phyloP scores from a whole-genome alignment of 2,888 invertebrate genomes.

The Oligia latruncula region DNA sequence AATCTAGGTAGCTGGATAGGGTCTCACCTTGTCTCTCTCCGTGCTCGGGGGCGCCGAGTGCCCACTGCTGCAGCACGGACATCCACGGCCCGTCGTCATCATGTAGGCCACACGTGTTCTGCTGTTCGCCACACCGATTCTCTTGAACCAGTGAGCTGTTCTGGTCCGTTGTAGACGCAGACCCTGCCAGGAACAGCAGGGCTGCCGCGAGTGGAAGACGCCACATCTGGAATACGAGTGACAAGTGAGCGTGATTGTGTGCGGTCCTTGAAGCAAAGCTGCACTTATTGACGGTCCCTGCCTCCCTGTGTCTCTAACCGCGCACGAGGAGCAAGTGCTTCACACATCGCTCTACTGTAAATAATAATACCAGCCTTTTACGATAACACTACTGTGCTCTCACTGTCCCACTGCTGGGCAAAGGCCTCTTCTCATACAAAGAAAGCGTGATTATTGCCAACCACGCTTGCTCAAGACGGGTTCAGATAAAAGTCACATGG shows the following conservation, averaged over 20 bases:
- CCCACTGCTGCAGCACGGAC: slow-evolving; percentile 91
- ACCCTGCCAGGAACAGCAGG: slow-evolving; percentile 57
- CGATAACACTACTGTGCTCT: too few species aligned
- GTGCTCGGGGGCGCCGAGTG: slow-evolving; percentile 82
- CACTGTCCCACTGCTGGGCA: not conserved
- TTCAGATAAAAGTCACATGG: not conserved
- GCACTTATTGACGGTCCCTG: not conserved
- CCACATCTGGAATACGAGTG: slow-evolving; percentile 61
- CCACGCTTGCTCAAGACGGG: not conserved
- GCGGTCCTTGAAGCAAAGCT: not conserved
- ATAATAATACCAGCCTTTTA: not conserved
- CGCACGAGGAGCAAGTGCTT: not conserved
- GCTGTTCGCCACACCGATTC: slow-evolving; percentile 56
- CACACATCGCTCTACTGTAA: not conserved
- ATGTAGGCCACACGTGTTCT: slow-evolving; percentile 57
- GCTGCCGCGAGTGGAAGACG: slow-evolving; percentile 34
- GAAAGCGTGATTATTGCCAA: not conserved
- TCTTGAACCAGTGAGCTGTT: slow-evolving; percentile 64
- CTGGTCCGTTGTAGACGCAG: slow-evolving; percentile 56
- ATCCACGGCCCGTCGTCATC: slow-evolving; percentile 89
- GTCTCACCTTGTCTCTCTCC: slow-evolving; percentile 78
- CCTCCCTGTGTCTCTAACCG: not conserved
- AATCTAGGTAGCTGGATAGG: not conserved
- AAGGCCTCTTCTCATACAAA: not conserved
- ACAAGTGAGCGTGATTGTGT: slow-evolving; percentile 6